Conservation (phyloP, 2,113 vertebrate species). For the Turdus rufiventris region DNA sequence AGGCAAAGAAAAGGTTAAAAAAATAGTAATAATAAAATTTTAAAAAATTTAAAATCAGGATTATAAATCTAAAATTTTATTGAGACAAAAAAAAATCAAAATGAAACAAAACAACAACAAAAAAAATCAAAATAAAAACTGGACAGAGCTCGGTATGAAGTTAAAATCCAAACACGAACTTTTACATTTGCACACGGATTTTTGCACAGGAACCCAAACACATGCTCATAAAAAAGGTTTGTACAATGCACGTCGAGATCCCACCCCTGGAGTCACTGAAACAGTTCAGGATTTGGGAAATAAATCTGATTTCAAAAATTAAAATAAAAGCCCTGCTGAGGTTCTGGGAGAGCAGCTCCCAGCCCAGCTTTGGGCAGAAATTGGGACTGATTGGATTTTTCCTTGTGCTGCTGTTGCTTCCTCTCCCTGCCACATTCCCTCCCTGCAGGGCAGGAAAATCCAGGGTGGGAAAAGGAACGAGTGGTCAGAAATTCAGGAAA, state of each 20-base stretch:
- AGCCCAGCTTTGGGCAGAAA: too few species aligned
- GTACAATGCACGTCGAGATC: conserved; percentile 62
- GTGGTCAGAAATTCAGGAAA: background rate
- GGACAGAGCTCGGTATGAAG: conserved; percentile 72
- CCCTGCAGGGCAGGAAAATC: too few species aligned
- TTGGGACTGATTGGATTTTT: too few species aligned
- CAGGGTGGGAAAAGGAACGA: background rate
- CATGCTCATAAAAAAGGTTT: conserved; percentile 72
- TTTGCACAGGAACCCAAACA: conserved; percentile 77
- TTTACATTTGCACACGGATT: conserved; percentile 74
- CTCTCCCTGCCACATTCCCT: too few species aligned
- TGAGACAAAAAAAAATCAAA: conserved; percentile 67
- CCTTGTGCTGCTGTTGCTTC: too few species aligned
- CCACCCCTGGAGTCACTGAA: conserved; percentile 10
- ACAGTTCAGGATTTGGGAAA: too few species aligned
- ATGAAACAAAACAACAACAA: background rate
- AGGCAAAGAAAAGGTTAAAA: background rate
- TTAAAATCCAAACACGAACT: conserved; percentile 69
- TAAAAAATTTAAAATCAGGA: conserved; percentile 48
- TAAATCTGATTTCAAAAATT: background rate
- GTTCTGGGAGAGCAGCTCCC: too few species aligned
- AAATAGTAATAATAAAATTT: too few species aligned
- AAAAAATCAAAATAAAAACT: background rate
- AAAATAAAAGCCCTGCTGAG: too few species aligned
- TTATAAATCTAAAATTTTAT: conserved; percentile 87